Base-by-base conservation (phyloP, 1,140 invertebrate genomes). In the Chlorops oryzae region DNA sequence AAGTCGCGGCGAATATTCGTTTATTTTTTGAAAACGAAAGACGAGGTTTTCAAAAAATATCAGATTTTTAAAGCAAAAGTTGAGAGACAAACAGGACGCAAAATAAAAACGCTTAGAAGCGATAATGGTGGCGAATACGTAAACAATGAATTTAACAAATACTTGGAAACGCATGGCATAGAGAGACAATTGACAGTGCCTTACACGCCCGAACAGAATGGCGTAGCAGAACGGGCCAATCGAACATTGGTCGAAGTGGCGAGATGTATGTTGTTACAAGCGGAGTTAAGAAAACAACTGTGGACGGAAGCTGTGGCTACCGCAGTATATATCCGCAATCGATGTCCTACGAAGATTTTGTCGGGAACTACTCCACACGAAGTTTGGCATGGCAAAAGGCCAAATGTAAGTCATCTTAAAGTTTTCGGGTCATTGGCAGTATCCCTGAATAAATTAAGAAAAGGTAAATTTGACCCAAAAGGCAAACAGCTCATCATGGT, bases 131-230 rank as follows among this genome's bases (percentile, higher is more conserved):
- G 25, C 13, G 72, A 76, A 57, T 75, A 62, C 52, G 28, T 54
- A 5, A 65, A 63, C 49, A 44, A 49, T 24, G 27, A 47, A 2
- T 52, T 74, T 25, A 50, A 54, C 35, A 40, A 43, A 7, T 62
- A 61, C 28, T 28, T 69, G 10, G 23, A 44, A 28, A 13, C 57
- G 10, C 17, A 45, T 39, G 73, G 70, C 5, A 73, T 74, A 23
- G 34, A 46, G 37, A 69, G 72, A 51, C 61, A 73, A 50, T 55
- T 39, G 6, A 72, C 72, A 12, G 59, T 62, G 2, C 42, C 57
- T 2, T 70, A 75, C 35, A 67, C 63, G 5, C 72, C 72, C 34
- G 42, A 74, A 40, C 68, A 74, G 47, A 76, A 76, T 59, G 72
- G 68, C 15, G 50, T 62, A 22, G 50, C 61, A 42, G 73, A 76